Evolutionary conservation across 2,888 invertebrate species (phyloP).

Genomic region (Lycia hirtaria): DNA sequence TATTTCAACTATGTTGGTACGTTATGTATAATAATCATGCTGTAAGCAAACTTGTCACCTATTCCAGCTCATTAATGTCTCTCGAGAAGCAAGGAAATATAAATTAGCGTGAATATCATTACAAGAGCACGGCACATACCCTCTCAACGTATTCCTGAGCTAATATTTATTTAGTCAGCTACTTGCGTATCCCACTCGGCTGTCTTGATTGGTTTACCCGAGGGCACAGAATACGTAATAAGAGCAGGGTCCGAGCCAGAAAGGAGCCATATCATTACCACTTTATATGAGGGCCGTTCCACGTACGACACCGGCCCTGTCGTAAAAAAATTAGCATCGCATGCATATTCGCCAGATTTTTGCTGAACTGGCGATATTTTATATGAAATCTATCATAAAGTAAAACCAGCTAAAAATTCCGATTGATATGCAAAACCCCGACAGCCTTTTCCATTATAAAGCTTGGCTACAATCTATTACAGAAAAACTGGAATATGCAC

Average conservation of each 20-base stretch:
- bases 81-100: constrained; percentile 14
- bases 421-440: constrained; percentile 8
- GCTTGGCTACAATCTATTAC: constrained; percentile 1
- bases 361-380: background rate
- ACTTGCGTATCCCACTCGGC: constrained; percentile 24
- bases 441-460: background rate
- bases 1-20: too few species aligned
- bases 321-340: constrained; percentile 23
- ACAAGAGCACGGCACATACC: constrained; percentile 30
- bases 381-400: constrained; percentile 11
- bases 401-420: constrained; percentile 5
- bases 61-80: background rate
- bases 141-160: constrained; percentile 31
- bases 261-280: constrained; percentile 32
- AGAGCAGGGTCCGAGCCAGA: constrained; percentile 10
- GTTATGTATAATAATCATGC: too few species aligned
- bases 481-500: constrained; percentile 13
- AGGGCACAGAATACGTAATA: constrained; percentile 28
- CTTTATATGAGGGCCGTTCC: constrained; percentile 23
- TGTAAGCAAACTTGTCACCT: background rate
- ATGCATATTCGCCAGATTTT: constrained; percentile 17
- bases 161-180: constrained; percentile 41
- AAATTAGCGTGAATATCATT: constrained; percentile 35
- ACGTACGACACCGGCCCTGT: constrained; percentile 3
- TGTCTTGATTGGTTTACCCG: constrained; percentile 29